These are phyloP conservation scores for Actinemys pallida DNA, from an alignment of 2,113 vertebrate genomes.

Conservation along the genomic window DNA sequence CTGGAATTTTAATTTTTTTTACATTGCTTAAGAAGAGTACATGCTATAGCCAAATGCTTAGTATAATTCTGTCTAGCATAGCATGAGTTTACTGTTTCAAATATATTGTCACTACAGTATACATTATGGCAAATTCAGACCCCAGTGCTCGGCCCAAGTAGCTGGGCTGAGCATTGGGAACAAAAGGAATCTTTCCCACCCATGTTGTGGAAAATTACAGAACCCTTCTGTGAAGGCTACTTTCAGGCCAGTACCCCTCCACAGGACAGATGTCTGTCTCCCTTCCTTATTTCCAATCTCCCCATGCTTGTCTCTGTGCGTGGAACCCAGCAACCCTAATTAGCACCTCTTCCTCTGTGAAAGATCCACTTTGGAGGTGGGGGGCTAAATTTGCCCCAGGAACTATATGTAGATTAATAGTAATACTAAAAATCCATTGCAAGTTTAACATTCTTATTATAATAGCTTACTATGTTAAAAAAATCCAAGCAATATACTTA, in stretches of 20 bases:
- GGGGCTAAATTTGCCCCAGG: not conserved
- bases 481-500: conserved; percentile 33
- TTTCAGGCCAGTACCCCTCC: not conserved
- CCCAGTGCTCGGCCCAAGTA: not conserved
- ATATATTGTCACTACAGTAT: rapidly evolving
- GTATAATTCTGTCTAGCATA: not conserved
- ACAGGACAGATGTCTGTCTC: not conserved
- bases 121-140: not conserved
- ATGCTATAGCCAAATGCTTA: not conserved
- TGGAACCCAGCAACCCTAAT: not conserved
- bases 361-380: not conserved
- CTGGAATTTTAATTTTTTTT: not conserved
- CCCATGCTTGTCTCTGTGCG: not conserved
- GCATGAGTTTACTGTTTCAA: not conserved
- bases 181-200: conserved; percentile 4
- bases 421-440: not conserved
- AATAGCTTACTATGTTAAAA: conserved; percentile 27
- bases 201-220: not conserved
- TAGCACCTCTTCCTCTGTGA: not conserved
- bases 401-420: not conserved
- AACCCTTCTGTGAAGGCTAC: not conserved
- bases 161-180: not conserved
- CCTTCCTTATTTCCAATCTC: not conserved
- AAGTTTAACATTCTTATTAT: conserved; percentile 2
- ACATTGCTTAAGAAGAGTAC: not conserved